Evolutionary conservation across 2,888 invertebrate genomes (phyloP), one percentile per base, ranked within the genome.

Genomic region (Maniola hyperantus): DNA sequence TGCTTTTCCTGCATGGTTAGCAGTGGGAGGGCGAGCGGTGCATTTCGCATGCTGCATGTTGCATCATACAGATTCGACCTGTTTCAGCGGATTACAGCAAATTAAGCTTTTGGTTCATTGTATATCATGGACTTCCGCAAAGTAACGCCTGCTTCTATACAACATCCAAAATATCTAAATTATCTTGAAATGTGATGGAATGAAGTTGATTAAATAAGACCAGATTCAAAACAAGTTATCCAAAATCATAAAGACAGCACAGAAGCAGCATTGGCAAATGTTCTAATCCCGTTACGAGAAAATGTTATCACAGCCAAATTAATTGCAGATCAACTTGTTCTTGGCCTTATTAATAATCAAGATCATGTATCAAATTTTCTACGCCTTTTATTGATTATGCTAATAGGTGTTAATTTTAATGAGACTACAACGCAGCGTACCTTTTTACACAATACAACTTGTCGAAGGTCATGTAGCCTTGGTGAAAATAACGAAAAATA

Each of bases 381-480:
- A 50, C 20, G 20, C 20, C 7, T 15, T 50, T 20, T 5, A 50
- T 20, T 50, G 20, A 50, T 50, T 50, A 50, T 50, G 50, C 50
- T 50, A 50, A 20, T 20, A 10, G 20, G 20, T n/a, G n/a, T n/a
- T 42, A 42, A 36, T 42, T 42, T 15, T 46, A 15, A 46, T 5
- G 5, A 18, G 8, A 50, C 20, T 20, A 46, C 15, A 46, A 15
- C 18, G 55, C 11, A 18, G 33, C 5, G n/a, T 7, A 20, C 2
- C 13, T 54, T 36, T 11, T 18, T 18, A 20, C 18, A 13, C 15
- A 18, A 57, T 11, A 10, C 36, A 20, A 57, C 18, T 18, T 39
- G 39, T 18, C 13, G 55, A 57, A 57, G 39, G 55, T 11, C 55
- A 57, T 18, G 55, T 39, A 55, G 36, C 39, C 55, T 57, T 13